A percentile compares a stretch with the other conserved stretches of the same genome.
phyloP scores from a whole-genome alignment of 2,113 vertebrate genomes.

The Gymnobelideus leadbeateri region DNA sequence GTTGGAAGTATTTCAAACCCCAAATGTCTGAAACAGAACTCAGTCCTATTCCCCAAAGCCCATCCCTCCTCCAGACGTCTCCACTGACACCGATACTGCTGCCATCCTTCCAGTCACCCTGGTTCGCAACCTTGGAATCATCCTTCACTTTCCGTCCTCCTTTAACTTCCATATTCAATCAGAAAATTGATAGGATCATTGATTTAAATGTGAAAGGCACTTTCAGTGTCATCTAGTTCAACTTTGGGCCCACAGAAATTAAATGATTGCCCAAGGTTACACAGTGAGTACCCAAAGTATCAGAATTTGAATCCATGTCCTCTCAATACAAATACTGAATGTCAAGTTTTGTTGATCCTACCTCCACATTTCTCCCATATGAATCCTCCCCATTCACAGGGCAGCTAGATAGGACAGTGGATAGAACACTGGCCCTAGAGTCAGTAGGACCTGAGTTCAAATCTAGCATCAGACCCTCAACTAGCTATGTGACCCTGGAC shows the following conservation, averaged over 20 bases:
- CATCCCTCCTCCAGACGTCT: background rate
- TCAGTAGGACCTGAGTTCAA: no score
- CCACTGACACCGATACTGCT: background rate
- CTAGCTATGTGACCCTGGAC: no score
- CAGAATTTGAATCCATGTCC: background rate
- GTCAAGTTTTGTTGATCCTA: background rate
- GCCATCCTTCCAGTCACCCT: background rate
- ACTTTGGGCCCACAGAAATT: background rate
- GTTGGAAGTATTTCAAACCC: background rate
- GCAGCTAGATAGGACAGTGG: no score
- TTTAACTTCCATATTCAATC: background rate
- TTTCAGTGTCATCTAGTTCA: background rate
- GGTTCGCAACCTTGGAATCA: background rate
- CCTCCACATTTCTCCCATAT: background rate
- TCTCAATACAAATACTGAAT: background rate
- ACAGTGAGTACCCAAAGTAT: fast-evolving
- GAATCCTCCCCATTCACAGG: no score
- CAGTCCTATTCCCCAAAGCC: background rate
- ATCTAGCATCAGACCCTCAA: no score
- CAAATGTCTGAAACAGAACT: background rate
- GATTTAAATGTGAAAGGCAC: background rate
- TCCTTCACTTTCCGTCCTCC: background rate
- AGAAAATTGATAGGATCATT: background rate
- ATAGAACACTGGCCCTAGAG: no score
- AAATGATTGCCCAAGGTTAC: background rate